These are phyloP conservation scores for Erpetoichthys calabaricus DNA, from an alignment of 2,797 vertebrate genomes.

Conservation along the genomic window DNA sequence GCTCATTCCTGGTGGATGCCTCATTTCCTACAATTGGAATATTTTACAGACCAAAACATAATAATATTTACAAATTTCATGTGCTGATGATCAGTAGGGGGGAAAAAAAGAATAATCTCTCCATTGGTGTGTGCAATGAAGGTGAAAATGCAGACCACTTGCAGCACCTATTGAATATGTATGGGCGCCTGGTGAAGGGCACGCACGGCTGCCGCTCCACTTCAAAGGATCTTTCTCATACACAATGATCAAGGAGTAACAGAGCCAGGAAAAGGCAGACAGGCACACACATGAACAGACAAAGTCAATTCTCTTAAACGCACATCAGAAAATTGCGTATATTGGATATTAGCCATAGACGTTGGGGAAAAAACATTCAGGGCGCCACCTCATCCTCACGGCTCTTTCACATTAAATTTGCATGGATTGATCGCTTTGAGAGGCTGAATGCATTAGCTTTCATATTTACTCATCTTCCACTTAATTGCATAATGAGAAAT, in stretches of 20 bases:
- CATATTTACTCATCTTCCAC: conserved; percentile 12
- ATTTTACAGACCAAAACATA: no score
- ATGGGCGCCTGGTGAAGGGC: conserved; percentile 10
- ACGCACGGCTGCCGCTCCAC: conserved; percentile 15
- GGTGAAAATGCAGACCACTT: conserved; percentile 13
- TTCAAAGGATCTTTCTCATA: background rate
- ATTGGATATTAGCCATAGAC: conserved; percentile 13
- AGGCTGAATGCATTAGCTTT: conserved; percentile 9
- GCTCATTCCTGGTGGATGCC: no score
- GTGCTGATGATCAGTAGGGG: no score
- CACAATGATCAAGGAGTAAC: conserved; percentile 7
- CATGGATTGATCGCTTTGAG: conserved; percentile 22
- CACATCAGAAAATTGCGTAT: conserved; percentile 14
- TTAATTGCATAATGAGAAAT: conserved; percentile 18
- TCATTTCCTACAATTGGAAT: no score
- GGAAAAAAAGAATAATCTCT: conserved; percentile 8
- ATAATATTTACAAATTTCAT: no score
- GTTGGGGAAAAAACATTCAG: conserved; percentile 26
- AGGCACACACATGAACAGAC: conserved; percentile 17
- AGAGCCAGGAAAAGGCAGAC: conserved; percentile 2
- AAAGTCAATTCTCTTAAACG: conserved; percentile 32
- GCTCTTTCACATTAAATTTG: conserved; percentile 24
- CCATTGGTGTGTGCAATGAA: background rate
- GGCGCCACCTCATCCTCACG: conserved; percentile 10
- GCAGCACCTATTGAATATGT: conserved; percentile 20